Conservation (phyloP, 2,113 vertebrate genomes). For the Megaceryle maxima region DNA sequence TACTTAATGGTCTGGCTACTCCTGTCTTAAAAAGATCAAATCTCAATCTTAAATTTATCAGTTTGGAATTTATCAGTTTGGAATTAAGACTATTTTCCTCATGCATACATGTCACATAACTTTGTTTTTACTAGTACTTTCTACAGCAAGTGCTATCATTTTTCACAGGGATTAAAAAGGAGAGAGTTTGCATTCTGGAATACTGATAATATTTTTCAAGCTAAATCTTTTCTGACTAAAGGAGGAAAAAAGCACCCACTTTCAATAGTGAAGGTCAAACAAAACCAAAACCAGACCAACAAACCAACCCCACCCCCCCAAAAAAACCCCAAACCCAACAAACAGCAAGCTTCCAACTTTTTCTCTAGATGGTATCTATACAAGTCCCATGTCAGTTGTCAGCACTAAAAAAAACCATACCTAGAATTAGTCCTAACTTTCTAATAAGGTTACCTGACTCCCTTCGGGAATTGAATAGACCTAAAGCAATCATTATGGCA, state of each 20-base stretch:
- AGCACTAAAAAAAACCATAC: not conserved
- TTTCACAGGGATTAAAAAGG: not conserved
- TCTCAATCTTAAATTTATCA: not conserved
- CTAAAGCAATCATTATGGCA: not conserved
- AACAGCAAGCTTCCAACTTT: not conserved
- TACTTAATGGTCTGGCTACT: not conserved
- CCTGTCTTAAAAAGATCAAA: not conserved
- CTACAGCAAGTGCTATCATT: not conserved
- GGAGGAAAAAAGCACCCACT: not conserved
- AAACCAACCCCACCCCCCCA: no score
- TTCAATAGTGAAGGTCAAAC: not conserved
- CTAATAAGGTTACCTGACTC: not conserved
- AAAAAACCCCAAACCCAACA: no score
- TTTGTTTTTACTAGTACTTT: not conserved
- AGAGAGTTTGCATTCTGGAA: not conserved
- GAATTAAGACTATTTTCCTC: not conserved
- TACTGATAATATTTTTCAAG: not conserved
- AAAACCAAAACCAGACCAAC: not conserved
- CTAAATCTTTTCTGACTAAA: not conserved
- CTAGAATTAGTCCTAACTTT: not conserved
- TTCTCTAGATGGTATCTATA: not conserved
- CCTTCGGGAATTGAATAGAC: not conserved
- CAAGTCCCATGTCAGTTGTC: not conserved
- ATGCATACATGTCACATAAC: accelerated
- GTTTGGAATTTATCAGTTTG: not conserved